Base-by-base conservation (phyloP, 30 jellyfish, hydroid and myxozoan genomes). In the Hydractinia symbiolongicarpus region DNA sequence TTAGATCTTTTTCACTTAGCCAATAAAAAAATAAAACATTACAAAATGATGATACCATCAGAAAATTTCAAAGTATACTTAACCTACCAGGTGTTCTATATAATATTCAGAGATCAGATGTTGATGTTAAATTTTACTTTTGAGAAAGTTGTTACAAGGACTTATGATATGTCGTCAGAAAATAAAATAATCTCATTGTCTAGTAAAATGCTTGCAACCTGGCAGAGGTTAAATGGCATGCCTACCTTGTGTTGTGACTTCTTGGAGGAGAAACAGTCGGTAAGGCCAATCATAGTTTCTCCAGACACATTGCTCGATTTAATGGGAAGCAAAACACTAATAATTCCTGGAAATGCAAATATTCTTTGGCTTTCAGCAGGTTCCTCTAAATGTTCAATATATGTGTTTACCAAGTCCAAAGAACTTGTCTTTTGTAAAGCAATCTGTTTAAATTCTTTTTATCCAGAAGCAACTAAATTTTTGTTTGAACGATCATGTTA, bases 321-420 rank as follows among this genome's bases (percentile, higher is more conserved):
- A 64, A 44, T n/a, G 40, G 74, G 9, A 44, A 64, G 74, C 17
- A 64, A 64, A 55, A 74, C 83, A 4, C 51, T 51, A 50, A 50
- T 74, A 11, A 67, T 55, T 4, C 51, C 62, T 20, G 71, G 51
- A 17, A n/a, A 67, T 50, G 66, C 51, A 4, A 49, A 55, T 13
- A 21, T 53, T 50, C 54, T 74, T 49, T 74, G 67, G 83, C 69
- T 74, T 53, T 74, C 83, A 20, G 83, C 83, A 49, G 83, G 61
- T 10, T 10, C 15, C 67, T 49, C 51, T 15, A 17, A 5, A 74
- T 50, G 51, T 50, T 49, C 62, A 14, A 74, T 74, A 11, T n/a
- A 58, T n/a, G 13, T 50, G 40, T 50, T 74, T 50, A 13, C 83
- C 68, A 51, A 74, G 8, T 49, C 51, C 51, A 50, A 49, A 74